These are phyloP conservation scores for Drosophila multiciliata DNA, from an alignment of 2,888 invertebrate genomes.

Conservation along the genomic window DNA sequence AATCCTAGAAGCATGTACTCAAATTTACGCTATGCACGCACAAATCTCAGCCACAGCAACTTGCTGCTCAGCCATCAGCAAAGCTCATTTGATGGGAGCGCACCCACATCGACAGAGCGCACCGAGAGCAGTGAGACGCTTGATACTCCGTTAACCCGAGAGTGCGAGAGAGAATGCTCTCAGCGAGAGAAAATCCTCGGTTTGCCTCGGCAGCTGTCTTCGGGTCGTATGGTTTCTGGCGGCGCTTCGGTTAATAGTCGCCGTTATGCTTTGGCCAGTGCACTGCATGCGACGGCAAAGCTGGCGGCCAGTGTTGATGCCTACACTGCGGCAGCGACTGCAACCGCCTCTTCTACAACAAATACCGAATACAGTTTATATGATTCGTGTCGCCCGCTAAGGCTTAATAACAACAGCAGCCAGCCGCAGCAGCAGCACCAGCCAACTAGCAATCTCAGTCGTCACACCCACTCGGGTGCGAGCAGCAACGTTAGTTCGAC, in stretches of 20 bases:
- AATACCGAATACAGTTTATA: conserved; percentile 77
- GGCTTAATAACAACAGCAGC: conserved; percentile 52
- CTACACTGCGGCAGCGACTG: conserved; percentile 74
- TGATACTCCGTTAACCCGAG: conserved; percentile 55
- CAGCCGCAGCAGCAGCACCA: conserved; percentile 14
- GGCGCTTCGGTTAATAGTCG: conserved; percentile 38
- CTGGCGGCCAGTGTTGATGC: conserved; percentile 77
- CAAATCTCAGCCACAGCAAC: conserved; percentile 84
- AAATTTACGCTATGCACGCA: conserved; percentile 83
- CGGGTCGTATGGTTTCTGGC: conserved; percentile 35
- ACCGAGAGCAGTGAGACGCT: conserved; percentile 75
- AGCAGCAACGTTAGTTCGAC: conserved; percentile 60
- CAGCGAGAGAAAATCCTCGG: conserved; percentile 18
- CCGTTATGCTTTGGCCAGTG: conserved; percentile 66
- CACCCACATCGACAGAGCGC: conserved; percentile 60
- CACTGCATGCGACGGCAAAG: conserved; percentile 73
- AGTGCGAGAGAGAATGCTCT: conserved; percentile 29
- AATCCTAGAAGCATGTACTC: conserved; percentile 75
- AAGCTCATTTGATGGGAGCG: conserved; percentile 70
- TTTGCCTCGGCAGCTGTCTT: conserved; percentile 6
- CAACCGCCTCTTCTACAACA: conserved; percentile 32
- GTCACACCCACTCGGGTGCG: conserved; percentile 56
- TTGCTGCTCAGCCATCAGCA: conserved; percentile 81
- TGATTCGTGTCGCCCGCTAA: conserved; percentile 83
- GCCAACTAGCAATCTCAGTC: conserved; percentile 58